Evolutionary conservation across 2,113 vertebrate species (phyloP).

Genomic region (Oncorhynchus nerka): DNA sequence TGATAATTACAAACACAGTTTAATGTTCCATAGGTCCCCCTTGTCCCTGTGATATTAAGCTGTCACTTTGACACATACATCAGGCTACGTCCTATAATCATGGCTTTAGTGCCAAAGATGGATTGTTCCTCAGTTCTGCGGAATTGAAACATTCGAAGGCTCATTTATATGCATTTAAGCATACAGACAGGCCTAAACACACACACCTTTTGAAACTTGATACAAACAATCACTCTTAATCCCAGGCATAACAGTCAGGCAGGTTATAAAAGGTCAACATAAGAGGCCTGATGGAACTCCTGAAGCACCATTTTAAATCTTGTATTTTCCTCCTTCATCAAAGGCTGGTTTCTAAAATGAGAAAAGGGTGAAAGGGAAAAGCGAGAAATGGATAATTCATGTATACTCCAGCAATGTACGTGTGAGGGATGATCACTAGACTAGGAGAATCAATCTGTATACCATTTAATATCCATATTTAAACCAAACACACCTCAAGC

Average conservation of each 20-base stretch:
- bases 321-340: too few species aligned
- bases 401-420: background rate
- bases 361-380: background rate
- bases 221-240: too few species aligned
- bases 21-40: too few species aligned
- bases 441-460: background rate
- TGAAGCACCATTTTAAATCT: too few species aligned
- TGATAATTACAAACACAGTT: too few species aligned
- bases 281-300: too few species aligned
- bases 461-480: background rate
- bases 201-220: background rate
- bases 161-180: background rate
- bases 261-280: too few species aligned
- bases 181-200: background rate
- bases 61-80: background rate
- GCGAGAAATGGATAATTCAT: background rate
- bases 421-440: background rate
- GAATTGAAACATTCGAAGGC: background rate
- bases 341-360: background rate
- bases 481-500: background rate
- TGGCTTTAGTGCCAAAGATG: background rate
- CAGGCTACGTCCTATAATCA: background rate
- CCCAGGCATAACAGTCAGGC: too few species aligned
- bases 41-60: too few species aligned
- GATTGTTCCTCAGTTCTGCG: background rate